These are phyloP conservation scores for Remorina albescens DNA, from an alignment of 2,797 vertebrate genomes.

Conservation along the genomic window DNA sequence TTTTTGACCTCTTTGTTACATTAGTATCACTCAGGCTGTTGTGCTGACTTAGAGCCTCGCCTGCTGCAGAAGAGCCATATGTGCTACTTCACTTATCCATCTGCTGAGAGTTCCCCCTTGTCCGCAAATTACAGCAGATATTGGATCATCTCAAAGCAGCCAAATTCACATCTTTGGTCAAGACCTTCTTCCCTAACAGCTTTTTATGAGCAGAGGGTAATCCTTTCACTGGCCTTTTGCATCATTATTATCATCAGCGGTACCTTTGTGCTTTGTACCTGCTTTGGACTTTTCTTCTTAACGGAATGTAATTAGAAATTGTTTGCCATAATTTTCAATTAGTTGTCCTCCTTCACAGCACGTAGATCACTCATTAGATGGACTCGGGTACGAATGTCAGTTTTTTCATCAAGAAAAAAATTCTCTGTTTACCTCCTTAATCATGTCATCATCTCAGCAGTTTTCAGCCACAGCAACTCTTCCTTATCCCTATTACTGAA, in stretches of 20 bases:
- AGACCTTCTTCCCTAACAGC: neutral
- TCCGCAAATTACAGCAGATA: constrained; percentile 19
- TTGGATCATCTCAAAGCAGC: constrained; percentile 25
- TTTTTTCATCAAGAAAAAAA: neutral
- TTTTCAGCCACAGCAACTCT: constrained; percentile 11
- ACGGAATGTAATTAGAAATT: neutral
- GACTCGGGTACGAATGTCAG: neutral
- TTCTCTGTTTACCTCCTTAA: constrained; percentile 21
- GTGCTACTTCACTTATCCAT: neutral
- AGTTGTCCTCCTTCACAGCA: constrained; percentile 3
- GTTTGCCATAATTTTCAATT: neutral
- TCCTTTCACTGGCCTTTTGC: constrained; percentile 9
- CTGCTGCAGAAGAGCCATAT: neutral
- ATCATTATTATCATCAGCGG: neutral
- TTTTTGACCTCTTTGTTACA: neutral
- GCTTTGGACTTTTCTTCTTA: neutral
- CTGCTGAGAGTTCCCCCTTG: neutral
- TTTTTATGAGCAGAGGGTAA: neutral
- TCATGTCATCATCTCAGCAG: constrained; percentile 2
- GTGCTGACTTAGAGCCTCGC: constrained; percentile 23
- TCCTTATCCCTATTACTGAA: constrained; percentile 1
- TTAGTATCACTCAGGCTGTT: constrained; percentile 15
- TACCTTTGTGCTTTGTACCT: neutral
- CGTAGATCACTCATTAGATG: neutral
- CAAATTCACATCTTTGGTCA: constrained; percentile 21